Base-by-base conservation (phyloP, 2,113 vertebrate species). In the Phoenicopterus ruber region DNA sequence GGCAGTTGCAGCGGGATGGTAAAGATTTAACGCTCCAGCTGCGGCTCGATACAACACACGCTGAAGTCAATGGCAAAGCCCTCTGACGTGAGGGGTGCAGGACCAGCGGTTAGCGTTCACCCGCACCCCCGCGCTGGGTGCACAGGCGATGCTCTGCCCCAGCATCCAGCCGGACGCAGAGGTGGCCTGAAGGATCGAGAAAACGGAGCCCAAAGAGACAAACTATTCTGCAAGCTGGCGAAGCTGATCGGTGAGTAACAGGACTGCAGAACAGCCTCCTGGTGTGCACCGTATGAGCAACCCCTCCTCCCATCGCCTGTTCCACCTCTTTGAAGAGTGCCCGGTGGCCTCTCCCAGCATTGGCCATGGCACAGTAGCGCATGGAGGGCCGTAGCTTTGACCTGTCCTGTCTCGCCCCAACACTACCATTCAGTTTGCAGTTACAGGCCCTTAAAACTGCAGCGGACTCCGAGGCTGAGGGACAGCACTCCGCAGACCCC, bases 31-130 rank as follows among this genome's bases (percentile, higher is more conserved):
- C 17, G 6, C 7, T 46, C 47, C 57, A 62, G 77, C 54, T 50
- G 29, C 1, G 2, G 70, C 22, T 72, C 1, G 0, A 24, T 2
- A 3, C 3, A 17, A 18, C 16, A 54, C 19, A n/a, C 10, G 1
- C 50, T 29, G 47, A 13, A 26, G 26, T 3, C 57, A 25, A 5
- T 2, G 42, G 73, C 78, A 38, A 52, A 90, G 78, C 79, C 59
- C 49, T 67, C 71, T 36, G 17, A n/a, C 62, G 54, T 40, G 1
- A 7, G 42, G 47, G 65, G 20, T 17, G 29, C 29, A 32, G 74
- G 55, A 10, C 1, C 52, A 20, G 36, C 26, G 29, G 36, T 54
- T n/a, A 67, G 19, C 0, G 11, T 2, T 47, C 4, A 16, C 5
- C 50, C 9, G 2, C 17, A 5, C 3, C 17, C 50, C 31, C 7